Evolutionary conservation across 2,113 vertebrate genomes (phyloP), one percentile per base, ranked within the genome.

Genomic region (Centropus unirufus): DNA sequence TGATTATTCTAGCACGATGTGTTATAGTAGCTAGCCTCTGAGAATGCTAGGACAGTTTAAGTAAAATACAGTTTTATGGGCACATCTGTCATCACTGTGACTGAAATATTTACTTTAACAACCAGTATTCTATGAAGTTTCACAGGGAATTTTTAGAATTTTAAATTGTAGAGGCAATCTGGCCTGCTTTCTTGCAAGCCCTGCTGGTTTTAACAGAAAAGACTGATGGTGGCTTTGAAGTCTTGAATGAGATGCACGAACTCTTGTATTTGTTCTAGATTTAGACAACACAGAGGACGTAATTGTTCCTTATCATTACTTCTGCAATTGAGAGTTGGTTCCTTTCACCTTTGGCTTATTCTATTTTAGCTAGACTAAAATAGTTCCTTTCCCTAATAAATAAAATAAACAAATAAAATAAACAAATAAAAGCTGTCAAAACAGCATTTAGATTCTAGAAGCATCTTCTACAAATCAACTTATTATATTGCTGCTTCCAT

Each of bases 161-260:
- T 96, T 94, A 97, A 97, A 98, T 98, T 97, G 96, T 97, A 97
- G 97, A 96, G 96, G 97, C 98, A 98, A 98, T 89, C 75, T 97
- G 97, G 97, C 97, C 97, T 98, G 90, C 62, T 97, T 98, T 98
- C 93, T 97, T 97, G 80, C 96, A 97, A 96, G 94, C 91, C 94
- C 94, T 30, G 7, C 44, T 92, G 87, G 88, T 97, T 96, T 97
- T 92, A 94, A 96, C 88, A 97, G 96, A 95, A 98, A 97, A 98
- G 97, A 81, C 42, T 94, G 72, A 93, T 93, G 82, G 85, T 63
- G 68, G 92, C 97, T 99, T 98, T 98, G 97, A 98, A 98, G 97
- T 98, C 62, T 79, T 80, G 95, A 98, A 98, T 98, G 96, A 98
- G 91, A 98, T 96, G 64, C 83, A 94, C 96, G 92, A 97, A 97